A percentile compares a stretch with the other conserved stretches of the same genome.
phyloP scores from a whole-genome alignment of 1,140 invertebrate species.

The Elysia chlorotica region DNA sequence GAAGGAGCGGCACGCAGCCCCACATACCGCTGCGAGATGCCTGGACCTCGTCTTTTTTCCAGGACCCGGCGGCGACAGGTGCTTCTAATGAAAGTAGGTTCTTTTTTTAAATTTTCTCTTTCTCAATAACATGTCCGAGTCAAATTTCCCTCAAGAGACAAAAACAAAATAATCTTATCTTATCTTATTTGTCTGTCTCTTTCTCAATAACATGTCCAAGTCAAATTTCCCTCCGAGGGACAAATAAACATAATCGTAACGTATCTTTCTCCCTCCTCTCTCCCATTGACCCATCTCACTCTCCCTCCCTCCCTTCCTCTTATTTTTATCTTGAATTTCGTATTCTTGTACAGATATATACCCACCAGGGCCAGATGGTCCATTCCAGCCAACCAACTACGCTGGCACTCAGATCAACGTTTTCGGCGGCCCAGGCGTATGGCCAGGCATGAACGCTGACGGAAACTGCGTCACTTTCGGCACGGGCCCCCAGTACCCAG shows the following conservation, averaged over 20 bases:
- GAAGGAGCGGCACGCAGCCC: too few relatives aligned
- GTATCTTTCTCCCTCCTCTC: too few relatives aligned
- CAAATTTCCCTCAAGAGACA: not conserved
- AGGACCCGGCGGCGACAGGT: conserved; percentile 18
- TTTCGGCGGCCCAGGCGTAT: conserved; percentile 52
- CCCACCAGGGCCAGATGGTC: conserved; percentile 50
- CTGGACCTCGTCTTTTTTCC: conserved; percentile 37
- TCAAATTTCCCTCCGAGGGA: not conserved
- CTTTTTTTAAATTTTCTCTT: not conserved
- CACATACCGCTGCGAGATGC: conserved; percentile 54
- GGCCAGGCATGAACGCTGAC: conserved; percentile 36
- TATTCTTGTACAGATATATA: conserved; percentile 19
- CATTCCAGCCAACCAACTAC: conserved; percentile 61
- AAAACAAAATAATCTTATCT: not conserved
- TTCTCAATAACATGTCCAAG: not conserved
- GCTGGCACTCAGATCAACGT: conserved; percentile 63
- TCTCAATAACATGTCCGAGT: not conserved
- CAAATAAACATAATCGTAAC: not conserved
- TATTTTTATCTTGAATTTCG: too few relatives aligned
- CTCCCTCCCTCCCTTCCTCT: too few relatives aligned
- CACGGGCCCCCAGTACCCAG: conserved; percentile 39
- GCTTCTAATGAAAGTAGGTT: conserved; percentile 21
- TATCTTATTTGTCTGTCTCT: too few relatives aligned
- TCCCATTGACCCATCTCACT: too few relatives aligned
- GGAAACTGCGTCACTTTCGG: conserved; percentile 35